These are phyloP conservation scores for Sarcophilus harrisii DNA, from an alignment of 2,797 vertebrate species.

Conservation along the genomic window DNA sequence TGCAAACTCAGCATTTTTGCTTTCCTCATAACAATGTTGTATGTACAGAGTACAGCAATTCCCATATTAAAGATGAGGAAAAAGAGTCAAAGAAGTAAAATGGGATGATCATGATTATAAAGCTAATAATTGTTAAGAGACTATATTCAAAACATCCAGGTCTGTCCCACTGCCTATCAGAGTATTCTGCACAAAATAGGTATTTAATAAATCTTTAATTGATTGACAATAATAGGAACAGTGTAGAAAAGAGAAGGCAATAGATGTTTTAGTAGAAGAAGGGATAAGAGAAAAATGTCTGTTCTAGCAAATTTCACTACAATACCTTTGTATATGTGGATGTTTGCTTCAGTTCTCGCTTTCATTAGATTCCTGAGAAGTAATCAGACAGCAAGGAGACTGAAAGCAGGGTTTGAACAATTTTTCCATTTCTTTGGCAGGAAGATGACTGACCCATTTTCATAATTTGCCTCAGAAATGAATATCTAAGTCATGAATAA, in stretches of 20 bases:
- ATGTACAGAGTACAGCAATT: not conserved
- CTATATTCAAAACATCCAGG: not conserved
- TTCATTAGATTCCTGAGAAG: conserved; percentile 36
- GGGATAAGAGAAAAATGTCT: conserved; percentile 25
- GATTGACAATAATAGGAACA: not conserved
- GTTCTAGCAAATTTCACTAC: not conserved
- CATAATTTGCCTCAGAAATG: conserved; percentile 72
- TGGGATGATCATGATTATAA: not conserved
- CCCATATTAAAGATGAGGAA: not conserved
- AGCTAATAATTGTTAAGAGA: not conserved
- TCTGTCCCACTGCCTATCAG: not conserved
- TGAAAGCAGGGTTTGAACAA: conserved; percentile 13
- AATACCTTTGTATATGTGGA: not conserved
- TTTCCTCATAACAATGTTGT: not conserved
- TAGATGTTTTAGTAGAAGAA: not conserved
- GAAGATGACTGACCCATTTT: conserved; percentile 60
- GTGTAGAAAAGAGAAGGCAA: not conserved
- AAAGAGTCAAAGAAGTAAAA: not conserved
- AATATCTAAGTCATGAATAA: conserved; percentile 51
- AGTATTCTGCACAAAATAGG: not conserved
- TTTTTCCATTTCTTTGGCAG: conserved; percentile 50
- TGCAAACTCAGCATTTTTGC: not conserved
- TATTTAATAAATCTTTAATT: not conserved
- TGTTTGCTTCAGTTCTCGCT: conserved; percentile 4
- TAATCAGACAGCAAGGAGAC: conserved; percentile 19